These are phyloP conservation scores for Pangasius krempfi DNA, from an alignment of 2,797 vertebrate species.

Conservation along the genomic window DNA sequence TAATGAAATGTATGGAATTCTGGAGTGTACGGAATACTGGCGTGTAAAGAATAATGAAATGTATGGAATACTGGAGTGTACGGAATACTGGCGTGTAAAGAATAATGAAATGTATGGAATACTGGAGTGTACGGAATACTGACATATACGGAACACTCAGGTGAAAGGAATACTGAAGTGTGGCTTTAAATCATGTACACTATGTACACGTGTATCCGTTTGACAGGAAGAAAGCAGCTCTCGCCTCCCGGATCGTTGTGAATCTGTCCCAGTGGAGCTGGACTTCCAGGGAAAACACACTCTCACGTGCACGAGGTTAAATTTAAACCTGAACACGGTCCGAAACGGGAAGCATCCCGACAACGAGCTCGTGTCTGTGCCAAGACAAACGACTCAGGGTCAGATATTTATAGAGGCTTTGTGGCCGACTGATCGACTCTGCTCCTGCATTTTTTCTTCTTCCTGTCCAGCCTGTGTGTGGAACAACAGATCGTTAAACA, in stretches of 20 bases:
- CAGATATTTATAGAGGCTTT: constrained; percentile 58
- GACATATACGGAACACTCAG: too few relatives aligned
- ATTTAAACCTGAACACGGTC: constrained; percentile 57
- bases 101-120: not conserved
- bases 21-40: not conserved
- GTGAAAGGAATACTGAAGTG: not conserved
- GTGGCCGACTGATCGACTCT: not conserved
- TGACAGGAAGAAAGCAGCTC: not conserved
- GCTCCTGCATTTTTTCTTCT: not conserved
- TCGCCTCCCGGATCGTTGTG: not conserved
- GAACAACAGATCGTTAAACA: not conserved
- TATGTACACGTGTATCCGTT: not conserved
- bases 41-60: not conserved
- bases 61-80: not conserved
- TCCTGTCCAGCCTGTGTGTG: not conserved
- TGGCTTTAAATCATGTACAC: not conserved
- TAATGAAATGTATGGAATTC: too few relatives aligned
- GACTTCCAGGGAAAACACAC: constrained; percentile 61
- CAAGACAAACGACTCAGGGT: constrained; percentile 58
- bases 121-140: not conserved
- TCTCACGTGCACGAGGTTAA: constrained; percentile 56
- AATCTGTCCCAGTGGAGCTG: not conserved
- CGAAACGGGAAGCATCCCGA: constrained; percentile 55
- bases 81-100: not conserved
- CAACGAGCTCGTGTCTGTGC: constrained; percentile 57